Percentiles rank a stretch among this genome's conserved stretches.
Evolutionary conservation across 2,113 vertebrate species (phyloP).

Genomic region (Ophiodon elongatus): DNA sequence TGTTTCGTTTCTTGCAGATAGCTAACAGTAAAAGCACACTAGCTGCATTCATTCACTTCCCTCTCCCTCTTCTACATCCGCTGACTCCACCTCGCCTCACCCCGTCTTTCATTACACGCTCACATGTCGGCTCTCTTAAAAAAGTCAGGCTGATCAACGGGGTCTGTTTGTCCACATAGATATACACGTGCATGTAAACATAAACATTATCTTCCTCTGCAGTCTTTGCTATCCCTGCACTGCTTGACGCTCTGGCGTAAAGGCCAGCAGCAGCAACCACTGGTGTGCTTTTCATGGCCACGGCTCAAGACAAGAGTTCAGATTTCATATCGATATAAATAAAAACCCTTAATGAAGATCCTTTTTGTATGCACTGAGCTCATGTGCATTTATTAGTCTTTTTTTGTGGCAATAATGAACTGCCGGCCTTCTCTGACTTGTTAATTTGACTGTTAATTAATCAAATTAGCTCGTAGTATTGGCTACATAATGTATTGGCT

Average conservation of each 20-base stretch:
- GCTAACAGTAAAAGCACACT: slow-evolving; percentile 44
- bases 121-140: slow-evolving; percentile 29
- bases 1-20: slow-evolving; percentile 20
- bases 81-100: slow-evolving; percentile 26
- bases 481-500: slow-evolving; percentile 3
- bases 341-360: neutral
- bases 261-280: neutral
- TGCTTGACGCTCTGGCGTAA: slow-evolving; percentile 19
- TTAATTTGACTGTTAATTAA: slow-evolving; percentile 1
- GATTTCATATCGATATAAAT: neutral
- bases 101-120: slow-evolving; percentile 41
- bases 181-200: slow-evolving; percentile 22
- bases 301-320: neutral
- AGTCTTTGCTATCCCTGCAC: neutral
- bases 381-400: neutral
- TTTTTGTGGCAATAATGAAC: neutral
- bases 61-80: slow-evolving; percentile 26
- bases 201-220: slow-evolving; percentile 27
- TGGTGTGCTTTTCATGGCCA: slow-evolving; percentile 3
- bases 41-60: slow-evolving; percentile 53
- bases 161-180: slow-evolving; percentile 16
- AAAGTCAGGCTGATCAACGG: slow-evolving; percentile 7
- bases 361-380: neutral
- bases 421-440: neutral
- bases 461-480: slow-evolving; percentile 11